Percentiles rank a stretch among this genome's conserved stretches.
Evolutionary conservation across 2,888 invertebrate genomes (phyloP).

Genomic region (Chydorus sphaericus): DNA sequence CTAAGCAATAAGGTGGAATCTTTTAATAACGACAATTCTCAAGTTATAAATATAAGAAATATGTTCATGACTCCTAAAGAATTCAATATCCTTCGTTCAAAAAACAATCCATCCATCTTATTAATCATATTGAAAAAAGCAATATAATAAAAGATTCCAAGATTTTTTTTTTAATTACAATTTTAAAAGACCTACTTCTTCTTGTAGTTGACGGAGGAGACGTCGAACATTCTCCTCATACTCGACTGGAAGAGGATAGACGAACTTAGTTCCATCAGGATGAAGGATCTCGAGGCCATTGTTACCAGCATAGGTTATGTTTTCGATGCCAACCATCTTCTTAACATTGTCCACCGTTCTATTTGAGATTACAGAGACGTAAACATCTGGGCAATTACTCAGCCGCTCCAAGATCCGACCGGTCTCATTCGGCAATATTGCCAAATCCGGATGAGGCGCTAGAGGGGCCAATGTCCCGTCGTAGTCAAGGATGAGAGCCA

Average conservation of each 20-base stretch:
- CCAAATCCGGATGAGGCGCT: conserved; percentile 76
- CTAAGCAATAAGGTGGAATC: too few relatives aligned
- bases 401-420: conserved; percentile 61
- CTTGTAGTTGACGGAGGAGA: conserved; percentile 62
- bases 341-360: conserved; percentile 76
- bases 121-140: too few relatives aligned
- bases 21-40: too few relatives aligned
- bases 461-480: conserved; percentile 80
- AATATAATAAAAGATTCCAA: too few relatives aligned
- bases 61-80: too few relatives aligned
- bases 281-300: conserved; percentile 78
- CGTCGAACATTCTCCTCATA: conserved; percentile 63
- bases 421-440: conserved; percentile 69
- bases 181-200: too few relatives aligned
- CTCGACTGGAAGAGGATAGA: conserved; percentile 73
- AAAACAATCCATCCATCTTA: too few relatives aligned
- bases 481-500: conserved; percentile 69
- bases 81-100: too few relatives aligned
- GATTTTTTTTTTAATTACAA: too few relatives aligned
- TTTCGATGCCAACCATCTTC: conserved; percentile 79
- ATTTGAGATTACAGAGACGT: conserved; percentile 74
- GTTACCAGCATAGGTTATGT: conserved; percentile 79
- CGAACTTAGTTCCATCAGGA: conserved; percentile 78
- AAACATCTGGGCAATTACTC: conserved; percentile 70
- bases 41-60: too few relatives aligned